Evolutionary conservation across 2,797 vertebrate genomes (phyloP).

Genomic region (Dendrocincla tyrannina): DNA sequence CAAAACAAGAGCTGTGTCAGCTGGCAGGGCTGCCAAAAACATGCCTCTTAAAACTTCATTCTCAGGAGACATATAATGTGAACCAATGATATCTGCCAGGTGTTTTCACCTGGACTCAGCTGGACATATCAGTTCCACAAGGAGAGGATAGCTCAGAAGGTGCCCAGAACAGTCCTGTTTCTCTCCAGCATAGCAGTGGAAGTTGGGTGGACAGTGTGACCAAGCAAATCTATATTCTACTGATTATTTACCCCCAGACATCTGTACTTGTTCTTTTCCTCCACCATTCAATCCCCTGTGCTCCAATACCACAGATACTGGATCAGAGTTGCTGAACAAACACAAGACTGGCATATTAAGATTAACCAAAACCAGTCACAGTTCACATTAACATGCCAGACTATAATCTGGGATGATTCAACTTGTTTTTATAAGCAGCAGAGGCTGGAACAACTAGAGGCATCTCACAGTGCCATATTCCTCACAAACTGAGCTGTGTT

Average conservation of each 20-base stretch:
- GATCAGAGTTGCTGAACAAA: neutral
- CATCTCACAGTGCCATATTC: neutral
- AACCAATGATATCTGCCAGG: neutral
- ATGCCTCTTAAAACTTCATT: neutral
- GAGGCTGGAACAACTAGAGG: neutral
- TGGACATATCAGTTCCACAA: neutral
- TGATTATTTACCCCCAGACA: neutral
- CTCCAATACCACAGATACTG: neutral
- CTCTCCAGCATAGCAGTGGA: neutral
- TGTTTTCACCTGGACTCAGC: neutral
- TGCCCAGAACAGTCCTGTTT: neutral
- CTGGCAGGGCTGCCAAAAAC: neutral
- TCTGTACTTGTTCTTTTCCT: neutral
- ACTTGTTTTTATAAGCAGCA: neutral
- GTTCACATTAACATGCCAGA: neutral
- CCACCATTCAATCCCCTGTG: neutral
- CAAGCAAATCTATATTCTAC: neutral
- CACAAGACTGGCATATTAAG: neutral
- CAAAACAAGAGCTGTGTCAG: neutral
- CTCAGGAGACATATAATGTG: neutral
- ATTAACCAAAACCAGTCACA: neutral
- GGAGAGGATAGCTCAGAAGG: neutral
- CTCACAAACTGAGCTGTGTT: neutral
- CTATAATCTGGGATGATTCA: neutral
- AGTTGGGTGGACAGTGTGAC: neutral